Evolutionary conservation across 2,113 vertebrate genomes (phyloP).

Genomic region (Pao palembangensis): DNA sequence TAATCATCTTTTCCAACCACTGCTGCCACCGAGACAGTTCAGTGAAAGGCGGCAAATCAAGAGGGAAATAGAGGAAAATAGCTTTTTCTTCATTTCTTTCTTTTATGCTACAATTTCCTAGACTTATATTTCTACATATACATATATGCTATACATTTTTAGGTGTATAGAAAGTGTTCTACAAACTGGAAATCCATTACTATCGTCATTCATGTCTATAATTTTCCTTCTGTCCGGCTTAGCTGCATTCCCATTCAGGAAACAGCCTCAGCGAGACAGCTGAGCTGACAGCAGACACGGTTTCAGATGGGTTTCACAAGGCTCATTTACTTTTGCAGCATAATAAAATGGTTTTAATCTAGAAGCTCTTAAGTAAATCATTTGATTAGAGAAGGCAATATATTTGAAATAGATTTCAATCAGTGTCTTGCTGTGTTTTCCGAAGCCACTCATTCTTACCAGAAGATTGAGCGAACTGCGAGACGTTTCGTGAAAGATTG

Average conservation of each 20-base stretch:
- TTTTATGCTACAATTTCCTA: neutral
- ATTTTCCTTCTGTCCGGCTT: constrained; percentile 9
- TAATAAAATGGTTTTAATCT: constrained; percentile 50
- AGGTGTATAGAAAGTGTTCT: no score
- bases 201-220: neutral
- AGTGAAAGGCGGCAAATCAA: constrained; percentile 43
- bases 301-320: constrained; percentile 57
- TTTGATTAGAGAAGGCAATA: constrained; percentile 38
- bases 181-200: neutral
- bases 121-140: no score
- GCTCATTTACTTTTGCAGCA: constrained; percentile 50
- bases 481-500: constrained; percentile 16
- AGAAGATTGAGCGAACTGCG: constrained; percentile 15
- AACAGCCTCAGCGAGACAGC: constrained; percentile 11
- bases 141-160: no score
- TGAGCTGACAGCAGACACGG: no score
- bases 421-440: constrained; percentile 25
- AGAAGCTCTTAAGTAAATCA: constrained; percentile 36
- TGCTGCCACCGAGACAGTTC: constrained; percentile 55
- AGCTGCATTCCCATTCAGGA: constrained; percentile 38
- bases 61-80: constrained; percentile 20
- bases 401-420: constrained; percentile 46
- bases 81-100: constrained; percentile 11
- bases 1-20: constrained; percentile 63
- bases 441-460: constrained; percentile 8